A percentile compares a stretch with the other conserved stretches of the same genome.
phyloP scores from a whole-genome alignment of 2,797 vertebrate species.

The Hyperoplus immaculatus region DNA sequence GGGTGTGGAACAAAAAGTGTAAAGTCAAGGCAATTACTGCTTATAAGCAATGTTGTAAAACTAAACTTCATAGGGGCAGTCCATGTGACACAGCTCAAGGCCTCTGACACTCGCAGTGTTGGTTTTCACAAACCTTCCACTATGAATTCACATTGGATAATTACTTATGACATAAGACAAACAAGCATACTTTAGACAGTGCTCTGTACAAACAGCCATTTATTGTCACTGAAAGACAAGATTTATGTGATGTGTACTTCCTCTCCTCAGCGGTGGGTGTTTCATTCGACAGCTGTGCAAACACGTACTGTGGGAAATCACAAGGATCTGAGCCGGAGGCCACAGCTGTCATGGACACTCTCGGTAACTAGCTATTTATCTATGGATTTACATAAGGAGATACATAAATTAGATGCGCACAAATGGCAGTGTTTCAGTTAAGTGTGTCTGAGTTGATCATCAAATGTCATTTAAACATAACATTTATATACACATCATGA shows the following conservation, averaged over 20 bases:
- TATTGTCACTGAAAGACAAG: background rate
- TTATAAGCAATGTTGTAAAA: background rate
- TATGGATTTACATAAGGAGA: background rate
- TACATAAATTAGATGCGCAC: background rate
- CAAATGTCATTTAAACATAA: background rate
- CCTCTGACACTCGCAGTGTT: background rate
- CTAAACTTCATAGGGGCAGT: background rate
- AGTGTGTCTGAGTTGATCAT: background rate
- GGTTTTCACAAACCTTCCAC: background rate
- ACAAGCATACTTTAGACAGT: background rate
- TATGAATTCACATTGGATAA: background rate
- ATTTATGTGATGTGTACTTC: background rate
- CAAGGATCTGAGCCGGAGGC: conserved; percentile 84
- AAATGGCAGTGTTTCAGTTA: too few relatives aligned
- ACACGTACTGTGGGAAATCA: conserved; percentile 78
- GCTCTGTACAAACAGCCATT: background rate
- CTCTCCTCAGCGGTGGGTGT: conserved; percentile 74
- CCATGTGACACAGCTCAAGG: background rate
- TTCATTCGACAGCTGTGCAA: conserved; percentile 77
- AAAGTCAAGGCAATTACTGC: background rate
- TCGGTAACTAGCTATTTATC: conserved; percentile 50
- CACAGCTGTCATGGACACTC: conserved; percentile 75
- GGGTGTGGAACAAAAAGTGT: background rate
- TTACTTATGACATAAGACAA: background rate
- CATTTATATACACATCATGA: background rate